A percentile compares a stretch with the other conserved stretches of the same genome.
Evolutionary conservation across 2,888 invertebrate genomes (phyloP).

Genomic region (Cryptocheilus praepositus): DNA sequence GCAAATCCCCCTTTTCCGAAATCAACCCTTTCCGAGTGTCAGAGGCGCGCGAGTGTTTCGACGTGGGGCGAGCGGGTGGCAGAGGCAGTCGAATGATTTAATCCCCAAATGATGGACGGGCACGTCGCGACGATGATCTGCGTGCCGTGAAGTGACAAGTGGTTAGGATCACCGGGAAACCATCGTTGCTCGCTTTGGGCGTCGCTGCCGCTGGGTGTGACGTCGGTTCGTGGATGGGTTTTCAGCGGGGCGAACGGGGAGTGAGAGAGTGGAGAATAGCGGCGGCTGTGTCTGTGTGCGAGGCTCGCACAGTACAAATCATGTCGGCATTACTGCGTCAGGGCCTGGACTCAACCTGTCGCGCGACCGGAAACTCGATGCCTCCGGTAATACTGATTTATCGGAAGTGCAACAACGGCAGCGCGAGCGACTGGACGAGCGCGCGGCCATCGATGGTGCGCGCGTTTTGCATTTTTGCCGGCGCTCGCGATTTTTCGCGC

Average conservation of each 20-base stretch:
- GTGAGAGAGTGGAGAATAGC: slow-evolving; percentile 28
- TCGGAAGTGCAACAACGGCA: slow-evolving; percentile 60
- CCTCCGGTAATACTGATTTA: slow-evolving; percentile 72
- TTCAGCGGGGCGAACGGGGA: slow-evolving; percentile 15
- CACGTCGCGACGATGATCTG: slow-evolving; percentile 73
- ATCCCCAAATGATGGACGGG: slow-evolving; percentile 73
- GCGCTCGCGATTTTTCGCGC: slow-evolving; percentile 5
- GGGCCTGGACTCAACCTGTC: slow-evolving; percentile 70
- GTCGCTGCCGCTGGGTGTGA: slow-evolving; percentile 31
- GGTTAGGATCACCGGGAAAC: slow-evolving; percentile 72
- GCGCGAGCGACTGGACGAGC: too few relatives aligned
- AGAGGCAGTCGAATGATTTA: slow-evolving; percentile 69
- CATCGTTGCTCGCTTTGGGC: slow-evolving; percentile 47
- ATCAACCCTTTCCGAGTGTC: slow-evolving; percentile 5
- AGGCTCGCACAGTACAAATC: slow-evolving; percentile 70
- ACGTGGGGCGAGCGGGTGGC: slow-evolving; percentile 38
- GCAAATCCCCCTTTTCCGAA: neutral
- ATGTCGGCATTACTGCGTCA: slow-evolving; percentile 74
- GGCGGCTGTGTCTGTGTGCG: slow-evolving; percentile 16
- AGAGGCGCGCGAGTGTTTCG: neutral
- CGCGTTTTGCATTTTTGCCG: slow-evolving; percentile 38
- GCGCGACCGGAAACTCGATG: slow-evolving; percentile 68
- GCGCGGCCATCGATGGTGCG: slow-evolving; percentile 5
- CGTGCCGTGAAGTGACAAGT: slow-evolving; percentile 74
- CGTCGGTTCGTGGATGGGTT: slow-evolving; percentile 30